These are phyloP conservation scores for Trichonephila clavipes DNA, from an alignment of 1,140 invertebrate species.

Conservation along the genomic window DNA sequence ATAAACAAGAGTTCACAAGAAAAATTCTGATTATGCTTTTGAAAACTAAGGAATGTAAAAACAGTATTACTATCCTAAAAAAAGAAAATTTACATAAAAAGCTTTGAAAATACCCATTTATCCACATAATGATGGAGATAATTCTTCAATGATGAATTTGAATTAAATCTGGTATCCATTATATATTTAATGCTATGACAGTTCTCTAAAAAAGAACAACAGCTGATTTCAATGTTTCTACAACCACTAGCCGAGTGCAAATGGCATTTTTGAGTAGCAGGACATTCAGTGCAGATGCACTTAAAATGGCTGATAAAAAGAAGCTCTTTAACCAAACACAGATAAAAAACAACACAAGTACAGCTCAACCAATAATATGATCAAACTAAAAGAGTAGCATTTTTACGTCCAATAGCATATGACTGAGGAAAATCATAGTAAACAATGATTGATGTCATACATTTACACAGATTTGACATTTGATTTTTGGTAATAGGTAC, in stretches of 20 bases:
- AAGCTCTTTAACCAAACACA: constrained; percentile 50
- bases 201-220: neutral
- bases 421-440: neutral
- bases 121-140: neutral
- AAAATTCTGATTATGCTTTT: too few relatives aligned
- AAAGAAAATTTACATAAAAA: neutral
- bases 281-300: constrained; percentile 30
- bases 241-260: constrained; percentile 24
- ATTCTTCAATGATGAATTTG: too few relatives aligned
- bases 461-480: neutral
- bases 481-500: neutral
- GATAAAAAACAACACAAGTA: neutral
- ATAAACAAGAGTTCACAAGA: too few relatives aligned
- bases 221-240: neutral
- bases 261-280: neutral
- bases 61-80: too few relatives aligned
- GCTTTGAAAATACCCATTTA: neutral
- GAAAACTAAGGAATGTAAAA: too few relatives aligned
- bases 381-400: neutral
- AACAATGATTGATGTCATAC: neutral
- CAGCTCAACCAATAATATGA: constrained; percentile 19
- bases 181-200: neutral
- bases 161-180: too few relatives aligned
- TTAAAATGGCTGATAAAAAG: constrained; percentile 51
- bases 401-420: neutral